Evolutionary conservation across 2,888 invertebrate species (phyloP).

Genomic region (Tribolium freemani): DNA sequence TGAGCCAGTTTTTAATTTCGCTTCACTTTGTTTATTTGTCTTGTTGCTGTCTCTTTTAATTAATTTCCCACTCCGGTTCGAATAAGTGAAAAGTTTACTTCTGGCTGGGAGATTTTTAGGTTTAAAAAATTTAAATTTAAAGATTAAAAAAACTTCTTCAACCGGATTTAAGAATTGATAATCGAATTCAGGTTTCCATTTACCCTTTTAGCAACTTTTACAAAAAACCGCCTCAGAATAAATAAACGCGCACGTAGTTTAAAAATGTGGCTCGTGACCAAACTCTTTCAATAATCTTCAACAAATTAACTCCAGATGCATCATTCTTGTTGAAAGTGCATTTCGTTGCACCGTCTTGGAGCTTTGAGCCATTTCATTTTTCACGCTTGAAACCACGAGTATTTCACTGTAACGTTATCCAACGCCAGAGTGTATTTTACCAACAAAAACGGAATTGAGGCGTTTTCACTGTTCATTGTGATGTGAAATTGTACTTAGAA

Average conservation of each 20-base stretch:
- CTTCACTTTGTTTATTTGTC: not conserved
- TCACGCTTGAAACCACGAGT: no score
- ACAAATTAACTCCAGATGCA: no score
- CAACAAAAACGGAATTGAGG: not conserved
- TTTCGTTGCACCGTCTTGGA: no score
- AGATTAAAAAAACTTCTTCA: not conserved
- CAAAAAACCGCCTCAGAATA: no score
- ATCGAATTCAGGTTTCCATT: not conserved
- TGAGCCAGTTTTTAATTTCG: not conserved
- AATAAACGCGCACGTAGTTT: no score
- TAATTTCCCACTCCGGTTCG: not conserved
- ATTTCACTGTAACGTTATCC: no score
- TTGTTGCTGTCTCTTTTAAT: not conserved
- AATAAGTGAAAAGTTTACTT: not conserved
- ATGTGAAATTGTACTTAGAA: not conserved
- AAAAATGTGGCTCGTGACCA: no score
- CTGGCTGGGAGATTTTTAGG: not conserved
- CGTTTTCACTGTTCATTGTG: not conserved
- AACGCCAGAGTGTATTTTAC: not conserved
- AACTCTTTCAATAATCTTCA: no score
- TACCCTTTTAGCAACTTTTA: not conserved
- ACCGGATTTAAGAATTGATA: not conserved
- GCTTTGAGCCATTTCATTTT: no score
- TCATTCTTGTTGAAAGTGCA: no score
- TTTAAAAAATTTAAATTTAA: no score